Conservation (phyloP, 2,113 vertebrate species). For the Callocephalon fimbriatum region DNA sequence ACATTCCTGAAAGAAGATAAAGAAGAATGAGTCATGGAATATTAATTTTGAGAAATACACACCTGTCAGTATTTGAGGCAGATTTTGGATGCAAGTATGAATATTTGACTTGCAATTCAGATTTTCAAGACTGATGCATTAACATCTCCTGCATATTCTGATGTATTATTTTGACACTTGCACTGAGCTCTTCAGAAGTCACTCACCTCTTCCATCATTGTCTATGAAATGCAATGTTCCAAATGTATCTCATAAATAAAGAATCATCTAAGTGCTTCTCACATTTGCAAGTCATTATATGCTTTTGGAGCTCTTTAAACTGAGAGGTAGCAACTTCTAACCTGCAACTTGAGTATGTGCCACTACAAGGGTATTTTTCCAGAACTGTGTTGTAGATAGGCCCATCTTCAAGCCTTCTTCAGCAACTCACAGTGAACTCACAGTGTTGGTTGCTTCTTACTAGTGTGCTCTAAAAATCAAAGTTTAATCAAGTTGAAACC, state of each 20-base stretch:
- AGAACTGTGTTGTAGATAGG: not conserved
- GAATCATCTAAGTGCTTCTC: not conserved
- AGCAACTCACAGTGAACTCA: not conserved
- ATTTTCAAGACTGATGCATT: conserved; percentile 34
- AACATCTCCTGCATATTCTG: not conserved
- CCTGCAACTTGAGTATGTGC: not conserved
- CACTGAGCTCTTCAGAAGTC: not conserved
- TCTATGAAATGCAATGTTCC: conserved; percentile 16
- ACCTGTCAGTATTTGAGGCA: not conserved
- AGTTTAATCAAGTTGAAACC: not conserved
- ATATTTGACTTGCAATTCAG: conserved; percentile 12
- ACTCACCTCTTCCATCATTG: not conserved
- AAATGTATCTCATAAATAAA: conserved; percentile 30
- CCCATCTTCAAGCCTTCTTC: not conserved
- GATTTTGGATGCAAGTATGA: conserved; percentile 7
- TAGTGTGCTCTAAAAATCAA: not conserved
- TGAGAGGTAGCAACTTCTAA: not conserved
- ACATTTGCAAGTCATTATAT: conserved; percentile 27
- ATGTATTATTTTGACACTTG: conserved; percentile 34
- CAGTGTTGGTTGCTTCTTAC: not conserved
- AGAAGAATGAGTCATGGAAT: not conserved
- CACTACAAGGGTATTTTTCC: not conserved
- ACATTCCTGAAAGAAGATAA: not conserved
- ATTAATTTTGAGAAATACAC: conserved; percentile 17
- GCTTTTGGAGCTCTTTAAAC: not conserved